Percentiles rank a stretch among this genome's conserved stretches.
Evolutionary conservation across 2,797 vertebrate genomes (phyloP).

Genomic region (Premnoplex brunnescens): DNA sequence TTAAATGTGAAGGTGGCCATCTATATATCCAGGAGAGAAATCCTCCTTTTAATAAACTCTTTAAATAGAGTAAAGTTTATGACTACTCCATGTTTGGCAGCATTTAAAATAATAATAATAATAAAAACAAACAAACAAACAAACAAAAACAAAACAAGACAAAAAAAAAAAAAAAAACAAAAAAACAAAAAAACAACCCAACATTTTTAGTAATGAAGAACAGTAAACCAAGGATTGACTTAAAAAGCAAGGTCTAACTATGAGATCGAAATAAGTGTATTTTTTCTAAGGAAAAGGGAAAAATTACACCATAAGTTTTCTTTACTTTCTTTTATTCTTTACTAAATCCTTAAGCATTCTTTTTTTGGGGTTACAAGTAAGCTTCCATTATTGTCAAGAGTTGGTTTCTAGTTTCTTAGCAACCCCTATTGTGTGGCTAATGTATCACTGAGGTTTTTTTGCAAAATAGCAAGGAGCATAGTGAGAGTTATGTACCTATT

Average conservation of each 20-base stretch:
- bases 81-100: background rate
- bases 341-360: background rate
- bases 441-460: background rate
- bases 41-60: background rate
- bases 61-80: background rate
- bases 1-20: background rate
- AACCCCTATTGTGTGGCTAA: background rate
- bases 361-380: background rate
- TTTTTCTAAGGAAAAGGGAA: background rate
- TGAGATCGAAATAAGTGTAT: background rate
- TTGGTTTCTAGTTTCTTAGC: conserved; percentile 13
- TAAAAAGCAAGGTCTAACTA: background rate
- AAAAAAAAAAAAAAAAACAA: background rate
- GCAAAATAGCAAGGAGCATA: background rate
- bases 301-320: background rate
- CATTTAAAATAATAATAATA: background rate
- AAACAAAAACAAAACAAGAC: background rate
- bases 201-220: background rate
- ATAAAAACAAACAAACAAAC: too few relatives aligned
- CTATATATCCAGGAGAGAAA: background rate
- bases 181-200: background rate
- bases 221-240: background rate
- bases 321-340: background rate
- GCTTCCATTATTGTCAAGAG: background rate
- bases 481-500: background rate